Percentiles rank a stretch among this genome's conserved stretches.
These are phyloP conservation scores for Lysiphlebus fabarum DNA, from an alignment of 1,140 invertebrate species.

Conservation along the genomic window DNA sequence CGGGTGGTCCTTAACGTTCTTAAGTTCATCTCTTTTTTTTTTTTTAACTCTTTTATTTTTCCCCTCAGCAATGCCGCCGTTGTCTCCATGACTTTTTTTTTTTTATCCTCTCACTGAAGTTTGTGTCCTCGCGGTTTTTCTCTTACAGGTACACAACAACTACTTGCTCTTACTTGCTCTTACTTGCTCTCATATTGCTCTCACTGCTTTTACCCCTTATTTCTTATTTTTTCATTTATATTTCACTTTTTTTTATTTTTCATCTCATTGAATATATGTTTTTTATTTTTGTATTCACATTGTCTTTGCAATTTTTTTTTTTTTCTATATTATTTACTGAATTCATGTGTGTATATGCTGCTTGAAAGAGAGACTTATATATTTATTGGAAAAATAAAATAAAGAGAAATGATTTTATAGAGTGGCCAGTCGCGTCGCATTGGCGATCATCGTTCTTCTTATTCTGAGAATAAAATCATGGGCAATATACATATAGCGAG, in stretches of 20 bases:
- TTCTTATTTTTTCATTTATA: conserved; percentile 9
- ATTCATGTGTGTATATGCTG: conserved; percentile 15
- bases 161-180: conserved; percentile 18
- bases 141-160: conserved; percentile 16
- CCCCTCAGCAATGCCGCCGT: conserved; percentile 9
- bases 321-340: conserved; percentile 13
- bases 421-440: no score
- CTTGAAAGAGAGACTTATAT: conserved; percentile 22
- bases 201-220: no score
- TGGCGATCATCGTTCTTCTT: conserved; percentile 21
- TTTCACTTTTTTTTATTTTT: conserved; percentile 4
- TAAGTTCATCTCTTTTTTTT: conserved; percentile 25
- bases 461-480: conserved; percentile 37
- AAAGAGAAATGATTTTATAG: no score
- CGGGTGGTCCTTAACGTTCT: conserved; percentile 50
- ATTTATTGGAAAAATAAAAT: conserved; percentile 20
- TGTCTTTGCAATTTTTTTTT: background rate
- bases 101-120: conserved; percentile 13
- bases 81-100: conserved; percentile 16
- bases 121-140: conserved; percentile 21
- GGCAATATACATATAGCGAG: conserved; percentile 1
- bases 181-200: no score
- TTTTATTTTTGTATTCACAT: background rate
- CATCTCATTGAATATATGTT: conserved; percentile 4
- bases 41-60: conserved; percentile 5